These are phyloP conservation scores for Hozukius guyotensis DNA, from an alignment of 2,797 vertebrate species.

Conservation along the genomic window DNA sequence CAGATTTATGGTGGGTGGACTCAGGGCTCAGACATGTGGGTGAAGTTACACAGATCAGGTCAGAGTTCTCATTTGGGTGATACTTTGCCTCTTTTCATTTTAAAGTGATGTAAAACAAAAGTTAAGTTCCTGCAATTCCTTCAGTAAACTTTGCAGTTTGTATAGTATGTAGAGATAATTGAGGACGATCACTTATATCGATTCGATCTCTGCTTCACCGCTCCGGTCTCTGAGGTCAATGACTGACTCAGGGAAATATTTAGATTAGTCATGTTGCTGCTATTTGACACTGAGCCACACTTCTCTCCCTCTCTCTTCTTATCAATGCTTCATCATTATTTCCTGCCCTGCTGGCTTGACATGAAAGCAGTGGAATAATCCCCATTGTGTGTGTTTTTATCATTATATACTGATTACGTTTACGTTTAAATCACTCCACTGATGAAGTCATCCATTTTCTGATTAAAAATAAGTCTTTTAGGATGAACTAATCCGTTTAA, in stretches of 20 bases:
- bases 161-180: slow-evolving; percentile 24
- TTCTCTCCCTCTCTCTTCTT: neutral
- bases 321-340: slow-evolving; percentile 11
- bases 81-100: neutral
- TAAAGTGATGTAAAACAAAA: neutral
- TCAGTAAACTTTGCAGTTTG: neutral
- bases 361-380: slow-evolving; percentile 15
- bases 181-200: slow-evolving; percentile 17
- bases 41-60: too few species aligned
- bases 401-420: slow-evolving; percentile 1
- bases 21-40: too few species aligned
- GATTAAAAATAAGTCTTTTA: neutral
- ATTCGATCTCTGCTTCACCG: slow-evolving; percentile 44
- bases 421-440: neutral
- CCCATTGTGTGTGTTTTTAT: neutral
- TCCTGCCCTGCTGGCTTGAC: slow-evolving; percentile 8
- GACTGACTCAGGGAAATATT: slow-evolving; percentile 57
- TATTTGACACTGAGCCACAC: slow-evolving; percentile 31
- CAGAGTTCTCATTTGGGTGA: neutral
- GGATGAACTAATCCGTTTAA: neutral
- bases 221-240: slow-evolving; percentile 26
- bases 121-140: neutral
- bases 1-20: too few species aligned
- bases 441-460: slow-evolving; percentile 14
- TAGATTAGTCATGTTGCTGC: slow-evolving; percentile 55